These are phyloP conservation scores for Anolis apletophallus DNA, from an alignment of 2,797 vertebrate species.

Conservation along the genomic window DNA sequence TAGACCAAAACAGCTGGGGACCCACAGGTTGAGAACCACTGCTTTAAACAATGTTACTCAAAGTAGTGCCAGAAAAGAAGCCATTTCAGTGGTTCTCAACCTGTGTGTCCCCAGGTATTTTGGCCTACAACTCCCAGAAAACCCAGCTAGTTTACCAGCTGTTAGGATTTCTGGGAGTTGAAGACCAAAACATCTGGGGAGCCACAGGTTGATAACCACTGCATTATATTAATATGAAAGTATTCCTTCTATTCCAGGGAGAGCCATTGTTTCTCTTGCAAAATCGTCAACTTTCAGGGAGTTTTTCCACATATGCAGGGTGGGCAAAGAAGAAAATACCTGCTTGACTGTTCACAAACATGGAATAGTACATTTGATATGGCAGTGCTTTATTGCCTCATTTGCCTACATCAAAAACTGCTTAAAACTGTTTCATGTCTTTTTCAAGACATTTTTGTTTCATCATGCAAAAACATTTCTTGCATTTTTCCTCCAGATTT, in stretches of 20 bases:
- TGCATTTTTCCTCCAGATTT: constrained; percentile 81
- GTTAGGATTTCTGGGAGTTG: no score
- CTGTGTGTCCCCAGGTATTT: no score
- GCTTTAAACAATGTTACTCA: neutral
- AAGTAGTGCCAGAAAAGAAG: no score
- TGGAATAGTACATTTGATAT: neutral
- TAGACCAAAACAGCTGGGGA: no score
- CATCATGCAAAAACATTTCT: neutral
- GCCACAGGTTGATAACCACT: no score
- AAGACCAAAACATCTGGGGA: no score
- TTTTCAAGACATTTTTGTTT: constrained; percentile 25
- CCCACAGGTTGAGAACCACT: no score
- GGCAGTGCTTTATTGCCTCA: neutral
- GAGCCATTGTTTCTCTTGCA: neutral
- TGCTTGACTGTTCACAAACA: neutral
- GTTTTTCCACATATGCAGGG: neutral
- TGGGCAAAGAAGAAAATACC: no score
- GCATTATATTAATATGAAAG: neutral
- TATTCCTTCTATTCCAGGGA: neutral
- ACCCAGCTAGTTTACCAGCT: no score
- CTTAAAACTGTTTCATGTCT: constrained; percentile 14
- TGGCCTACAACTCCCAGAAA: no score
- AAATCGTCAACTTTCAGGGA: neutral
- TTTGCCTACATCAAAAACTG: neutral
- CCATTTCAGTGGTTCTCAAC: no score